Evolutionary conservation across 1,140 invertebrate species (phyloP).

Genomic region (Triops cancriformis): DNA sequence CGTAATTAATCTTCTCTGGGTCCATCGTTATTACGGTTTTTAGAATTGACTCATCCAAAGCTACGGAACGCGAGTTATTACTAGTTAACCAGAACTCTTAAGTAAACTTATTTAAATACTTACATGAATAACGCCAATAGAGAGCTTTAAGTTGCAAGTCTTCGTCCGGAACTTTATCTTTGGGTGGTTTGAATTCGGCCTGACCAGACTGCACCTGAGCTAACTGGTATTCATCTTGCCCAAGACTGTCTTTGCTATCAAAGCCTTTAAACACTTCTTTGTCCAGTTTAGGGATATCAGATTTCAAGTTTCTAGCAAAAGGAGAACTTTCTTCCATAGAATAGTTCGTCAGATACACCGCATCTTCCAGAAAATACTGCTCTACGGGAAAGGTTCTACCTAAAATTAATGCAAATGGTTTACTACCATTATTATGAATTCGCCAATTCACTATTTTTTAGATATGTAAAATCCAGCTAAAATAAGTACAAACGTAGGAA

Average conservation of each 20-base stretch:
- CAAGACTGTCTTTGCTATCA: slow-evolving; percentile 6
- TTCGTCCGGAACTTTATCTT: slow-evolving; percentile 55
- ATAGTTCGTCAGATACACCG: slow-evolving; percentile 57
- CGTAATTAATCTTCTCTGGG: slow-evolving; percentile 63
- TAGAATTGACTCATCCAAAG: slow-evolving; percentile 52
- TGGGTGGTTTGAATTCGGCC: slow-evolving; percentile 39
- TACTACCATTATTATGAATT: too few relatives aligned
- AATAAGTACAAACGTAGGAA: not conserved
- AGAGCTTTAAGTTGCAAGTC: slow-evolving; percentile 55
- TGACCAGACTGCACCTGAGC: slow-evolving; percentile 16
- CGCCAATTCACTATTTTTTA: too few relatives aligned
- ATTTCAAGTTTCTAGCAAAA: slow-evolving; percentile 40
- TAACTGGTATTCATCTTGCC: slow-evolving; percentile 19
- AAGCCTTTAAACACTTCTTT: slow-evolving; percentile 22
- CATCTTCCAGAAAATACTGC: slow-evolving; percentile 67
- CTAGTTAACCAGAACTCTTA: slow-evolving; percentile 16
- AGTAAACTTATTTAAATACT: slow-evolving; percentile 26
- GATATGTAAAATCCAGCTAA: too few relatives aligned
- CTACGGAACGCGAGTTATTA: slow-evolving; percentile 36
- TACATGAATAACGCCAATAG: slow-evolving; percentile 49
- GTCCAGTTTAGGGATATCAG: slow-evolving; percentile 7
- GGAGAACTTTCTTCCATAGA: slow-evolving; percentile 61
- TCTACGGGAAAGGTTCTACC: slow-evolving; percentile 67
- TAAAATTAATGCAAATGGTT: slow-evolving; percentile 29
- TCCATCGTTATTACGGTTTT: slow-evolving; percentile 72